Conservation (phyloP, 2,113 vertebrate species). For the Albula goreensis region DNA sequence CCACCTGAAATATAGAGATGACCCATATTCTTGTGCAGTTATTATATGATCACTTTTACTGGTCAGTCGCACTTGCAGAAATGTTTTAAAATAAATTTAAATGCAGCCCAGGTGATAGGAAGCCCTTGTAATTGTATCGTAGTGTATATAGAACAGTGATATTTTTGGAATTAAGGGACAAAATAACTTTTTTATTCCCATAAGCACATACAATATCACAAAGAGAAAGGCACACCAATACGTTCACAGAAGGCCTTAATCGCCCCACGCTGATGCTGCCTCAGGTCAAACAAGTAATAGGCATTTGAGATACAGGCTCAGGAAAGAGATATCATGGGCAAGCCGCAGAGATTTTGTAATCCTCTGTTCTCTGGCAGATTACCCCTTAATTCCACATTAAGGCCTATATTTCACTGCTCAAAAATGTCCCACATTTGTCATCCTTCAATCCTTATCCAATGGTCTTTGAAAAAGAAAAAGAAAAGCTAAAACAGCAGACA, state of each 20-base stretch:
- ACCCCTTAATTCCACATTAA: conserved; percentile 36
- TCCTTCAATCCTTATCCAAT: background rate
- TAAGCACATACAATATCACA: background rate
- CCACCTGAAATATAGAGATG: too few species aligned
- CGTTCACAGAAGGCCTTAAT: background rate
- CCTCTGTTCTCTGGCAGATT: conserved; percentile 39
- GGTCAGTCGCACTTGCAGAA: too few species aligned
- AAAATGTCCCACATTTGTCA: conserved; percentile 32
- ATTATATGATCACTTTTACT: too few species aligned
- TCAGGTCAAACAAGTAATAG: background rate
- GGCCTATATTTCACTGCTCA: conserved; percentile 27
- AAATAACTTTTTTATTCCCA: background rate
- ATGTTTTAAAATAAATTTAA: too few species aligned
- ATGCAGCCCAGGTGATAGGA: too few species aligned
- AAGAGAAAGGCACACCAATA: background rate
- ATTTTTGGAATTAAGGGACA: background rate
- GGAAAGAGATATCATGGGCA: conserved; percentile 32
- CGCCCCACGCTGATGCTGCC: background rate
- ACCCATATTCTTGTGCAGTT: too few species aligned
- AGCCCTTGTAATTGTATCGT: too few species aligned
- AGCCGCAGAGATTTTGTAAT: conserved; percentile 35
- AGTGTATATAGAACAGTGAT: too few species aligned
- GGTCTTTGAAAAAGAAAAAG: background rate
- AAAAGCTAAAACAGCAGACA: conserved; percentile 4
- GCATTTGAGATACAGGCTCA: conserved; percentile 15